Conservation (phyloP, 2,113 vertebrate genomes). For the Phyllopteryx taeniolatus region DNA sequence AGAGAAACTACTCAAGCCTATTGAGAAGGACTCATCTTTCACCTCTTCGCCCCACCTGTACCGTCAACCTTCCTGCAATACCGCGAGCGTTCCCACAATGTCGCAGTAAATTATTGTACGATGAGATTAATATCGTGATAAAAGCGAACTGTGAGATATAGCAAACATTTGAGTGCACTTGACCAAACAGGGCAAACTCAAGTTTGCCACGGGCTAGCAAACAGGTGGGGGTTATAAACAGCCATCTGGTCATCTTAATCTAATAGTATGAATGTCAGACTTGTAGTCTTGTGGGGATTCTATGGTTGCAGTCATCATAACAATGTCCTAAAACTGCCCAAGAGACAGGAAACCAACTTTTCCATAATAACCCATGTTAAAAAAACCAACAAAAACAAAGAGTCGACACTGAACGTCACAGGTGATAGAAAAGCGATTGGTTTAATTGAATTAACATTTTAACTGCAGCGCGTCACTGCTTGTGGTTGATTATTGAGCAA, state of each 20-base stretch:
- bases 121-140: too few species aligned
- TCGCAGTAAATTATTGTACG: too few species aligned
- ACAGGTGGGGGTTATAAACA: not conserved
- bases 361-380: conserved; percentile 48
- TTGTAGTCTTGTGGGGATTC: not conserved
- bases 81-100: too few species aligned
- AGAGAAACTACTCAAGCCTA: too few species aligned
- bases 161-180: too few species aligned
- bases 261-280: not conserved
- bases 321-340: conserved; percentile 46
- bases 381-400: conserved; percentile 15
- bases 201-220: too few species aligned
- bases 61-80: too few species aligned
- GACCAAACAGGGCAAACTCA: too few species aligned
- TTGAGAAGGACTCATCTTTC: too few species aligned
- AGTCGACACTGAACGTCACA: conserved; percentile 50
- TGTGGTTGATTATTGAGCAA: not conserved
- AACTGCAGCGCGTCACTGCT: conserved; percentile 31
- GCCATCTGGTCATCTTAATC: not conserved
- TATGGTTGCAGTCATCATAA: conserved; percentile 42
- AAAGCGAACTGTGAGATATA: too few species aligned
- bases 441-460: conserved; percentile 68
- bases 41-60: too few species aligned
- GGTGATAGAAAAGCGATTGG: conserved; percentile 43
- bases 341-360: conserved; percentile 39